Evolutionary conservation across 2,888 invertebrate genomes (phyloP).

Genomic region (Diadegma fenestrale): DNA sequence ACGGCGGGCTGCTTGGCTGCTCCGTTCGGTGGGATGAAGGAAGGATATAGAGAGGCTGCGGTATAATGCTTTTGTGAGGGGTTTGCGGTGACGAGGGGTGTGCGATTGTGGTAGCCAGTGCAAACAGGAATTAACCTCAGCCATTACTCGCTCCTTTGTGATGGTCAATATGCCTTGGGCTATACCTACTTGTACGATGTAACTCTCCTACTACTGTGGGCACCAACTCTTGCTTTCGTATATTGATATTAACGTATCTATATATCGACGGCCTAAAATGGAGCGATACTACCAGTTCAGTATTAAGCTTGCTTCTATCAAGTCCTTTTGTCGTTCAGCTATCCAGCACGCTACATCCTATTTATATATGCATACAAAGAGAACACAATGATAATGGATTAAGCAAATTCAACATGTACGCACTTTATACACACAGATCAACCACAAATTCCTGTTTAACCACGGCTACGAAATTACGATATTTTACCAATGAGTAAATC

Average conservation of each 20-base stretch:
- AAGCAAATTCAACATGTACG: not conserved
- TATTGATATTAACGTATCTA: not conserved
- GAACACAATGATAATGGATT: not conserved
- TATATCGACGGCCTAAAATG: not conserved
- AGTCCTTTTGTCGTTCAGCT: not conserved
- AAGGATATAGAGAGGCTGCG: constrained; percentile 17
- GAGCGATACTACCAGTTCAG: not conserved
- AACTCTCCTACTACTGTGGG: constrained; percentile 35
- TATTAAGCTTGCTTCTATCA: not conserved
- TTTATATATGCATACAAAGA: not conserved
- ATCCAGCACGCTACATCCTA: not conserved
- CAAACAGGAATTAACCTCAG: constrained; percentile 77
- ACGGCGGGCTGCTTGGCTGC: constrained; percentile 30
- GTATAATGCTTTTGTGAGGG: constrained; percentile 53
- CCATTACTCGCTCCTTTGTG: constrained; percentile 78
- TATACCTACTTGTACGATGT: constrained; percentile 60
- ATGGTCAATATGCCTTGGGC: constrained; percentile 74
- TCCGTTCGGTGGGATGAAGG: constrained; percentile 44
- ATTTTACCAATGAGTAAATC: no score
- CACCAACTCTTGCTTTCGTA: not conserved
- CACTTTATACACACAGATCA: not conserved
- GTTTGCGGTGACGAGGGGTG: constrained; percentile 64
- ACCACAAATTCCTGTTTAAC: not conserved
- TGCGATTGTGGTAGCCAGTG: constrained; percentile 72
- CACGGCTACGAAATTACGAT: not conserved